Conservation (phyloP, 2,797 vertebrate genomes). For the Pelochelys cantorii region DNA sequence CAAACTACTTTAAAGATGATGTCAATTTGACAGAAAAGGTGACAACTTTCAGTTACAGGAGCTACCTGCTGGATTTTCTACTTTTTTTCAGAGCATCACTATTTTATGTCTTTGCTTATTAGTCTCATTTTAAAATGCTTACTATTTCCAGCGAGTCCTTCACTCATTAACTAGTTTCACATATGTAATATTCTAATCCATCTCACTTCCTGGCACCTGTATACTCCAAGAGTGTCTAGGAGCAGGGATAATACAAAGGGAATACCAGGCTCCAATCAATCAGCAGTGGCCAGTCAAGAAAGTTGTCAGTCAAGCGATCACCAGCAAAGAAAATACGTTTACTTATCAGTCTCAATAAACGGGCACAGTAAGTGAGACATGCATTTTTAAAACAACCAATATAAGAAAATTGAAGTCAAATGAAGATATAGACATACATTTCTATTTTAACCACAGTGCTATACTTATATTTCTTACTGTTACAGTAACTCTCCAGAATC, state of each 20-base stretch:
- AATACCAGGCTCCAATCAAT: background rate
- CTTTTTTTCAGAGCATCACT: background rate
- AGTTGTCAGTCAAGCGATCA: background rate
- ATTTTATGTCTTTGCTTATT: background rate
- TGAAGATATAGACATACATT: background rate
- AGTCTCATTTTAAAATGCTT: slow-evolving; percentile 2
- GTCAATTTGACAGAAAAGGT: background rate
- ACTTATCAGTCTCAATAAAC: background rate
- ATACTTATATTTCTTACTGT: background rate
- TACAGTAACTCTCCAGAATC: background rate
- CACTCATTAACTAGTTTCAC: background rate
- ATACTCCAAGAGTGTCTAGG: background rate
- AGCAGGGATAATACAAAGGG: background rate
- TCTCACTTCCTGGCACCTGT: background rate
- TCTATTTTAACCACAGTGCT: background rate
- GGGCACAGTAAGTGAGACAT: background rate
- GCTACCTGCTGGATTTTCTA: slow-evolving; percentile 5
- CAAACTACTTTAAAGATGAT: background rate
- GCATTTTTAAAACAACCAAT: background rate
- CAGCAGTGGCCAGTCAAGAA: background rate
- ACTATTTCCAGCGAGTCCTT: background rate
- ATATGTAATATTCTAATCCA: background rate
- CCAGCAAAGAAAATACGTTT: background rate
- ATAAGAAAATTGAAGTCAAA: background rate
- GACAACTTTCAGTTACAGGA: background rate